These are phyloP conservation scores for Cryptosula pallasiana DNA, from an alignment of 2,888 invertebrate genomes.

Conservation along the genomic window DNA sequence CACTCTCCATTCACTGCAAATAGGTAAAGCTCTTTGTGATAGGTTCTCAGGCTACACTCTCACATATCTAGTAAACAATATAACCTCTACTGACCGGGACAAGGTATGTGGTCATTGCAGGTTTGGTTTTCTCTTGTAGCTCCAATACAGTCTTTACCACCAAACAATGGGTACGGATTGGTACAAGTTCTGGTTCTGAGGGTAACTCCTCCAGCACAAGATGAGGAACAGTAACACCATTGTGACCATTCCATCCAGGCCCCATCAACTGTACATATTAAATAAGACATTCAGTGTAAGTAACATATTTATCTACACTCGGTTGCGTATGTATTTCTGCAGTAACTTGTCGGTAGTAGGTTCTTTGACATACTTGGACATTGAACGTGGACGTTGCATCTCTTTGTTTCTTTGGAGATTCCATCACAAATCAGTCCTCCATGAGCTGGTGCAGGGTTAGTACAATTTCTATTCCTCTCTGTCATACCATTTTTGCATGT, in stretches of 20 bases:
- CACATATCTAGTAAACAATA: no score
- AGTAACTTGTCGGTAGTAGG: background rate
- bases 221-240: slow-evolving; percentile 1
- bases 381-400: background rate
- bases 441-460: slow-evolving; percentile 1
- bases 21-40: no score
- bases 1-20: slow-evolving; percentile 3
- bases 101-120: background rate
- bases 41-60: no score
- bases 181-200: background rate
- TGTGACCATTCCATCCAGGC: background rate
- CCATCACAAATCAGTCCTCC: slow-evolving; percentile 4
- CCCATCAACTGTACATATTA: slow-evolving; percentile 18
- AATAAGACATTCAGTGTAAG: background rate
- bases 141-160: slow-evolving; percentile 18
- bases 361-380: background rate
- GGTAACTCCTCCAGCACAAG: slow-evolving; percentile 5
- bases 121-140: background rate
- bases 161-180: background rate
- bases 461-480: background rate
- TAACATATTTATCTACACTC: background rate
- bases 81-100: slow-evolving; percentile 5
- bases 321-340: no score
- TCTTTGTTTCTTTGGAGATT: background rate
- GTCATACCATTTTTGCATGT: background rate